Conservation (phyloP, 2,113 vertebrate genomes). For the Nycticorax nycticorax region DNA sequence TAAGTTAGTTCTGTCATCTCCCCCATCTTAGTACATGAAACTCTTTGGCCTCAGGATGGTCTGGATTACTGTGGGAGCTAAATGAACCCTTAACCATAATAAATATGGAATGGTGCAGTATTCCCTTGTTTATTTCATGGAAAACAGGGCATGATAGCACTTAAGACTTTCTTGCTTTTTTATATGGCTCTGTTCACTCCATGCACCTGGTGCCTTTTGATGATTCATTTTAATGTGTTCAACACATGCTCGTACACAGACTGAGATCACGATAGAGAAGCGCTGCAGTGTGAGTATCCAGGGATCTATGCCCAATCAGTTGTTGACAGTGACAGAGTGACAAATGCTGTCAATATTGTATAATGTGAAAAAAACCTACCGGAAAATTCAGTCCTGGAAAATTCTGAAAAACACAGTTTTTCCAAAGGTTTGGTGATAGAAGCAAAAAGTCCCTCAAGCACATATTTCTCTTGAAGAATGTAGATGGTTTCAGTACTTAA, state of each 20-base stretch:
- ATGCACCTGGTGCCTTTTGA: slow-evolving; percentile 57
- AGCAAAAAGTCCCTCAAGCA: neutral
- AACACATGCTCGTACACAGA: slow-evolving; percentile 28
- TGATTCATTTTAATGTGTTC: slow-evolving; percentile 65
- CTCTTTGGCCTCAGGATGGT: neutral
- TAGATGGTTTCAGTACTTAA: slow-evolving; percentile 4
- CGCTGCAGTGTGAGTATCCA: neutral
- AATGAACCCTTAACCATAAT: neutral
- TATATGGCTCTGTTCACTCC: slow-evolving; percentile 16
- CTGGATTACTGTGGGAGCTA: neutral
- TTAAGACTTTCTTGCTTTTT: slow-evolving; percentile 16
- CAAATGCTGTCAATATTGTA: slow-evolving; percentile 49
- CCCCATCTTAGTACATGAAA: neutral
- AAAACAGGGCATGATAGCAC: slow-evolving; percentile 41
- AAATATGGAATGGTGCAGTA: neutral
- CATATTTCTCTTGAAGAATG: neutral
- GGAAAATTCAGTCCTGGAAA: neutral
- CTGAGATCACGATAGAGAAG: neutral
- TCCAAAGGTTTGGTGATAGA: neutral
- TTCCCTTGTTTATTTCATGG: slow-evolving; percentile 29
- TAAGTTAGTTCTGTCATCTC: neutral
- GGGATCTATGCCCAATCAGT: slow-evolving; percentile 25
- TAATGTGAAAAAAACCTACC: neutral
- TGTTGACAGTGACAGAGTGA: slow-evolving; percentile 31
- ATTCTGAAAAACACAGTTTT: neutral